phyloP scores from a whole-genome alignment of 2,888 invertebrate genomes.

The Aromia moschata region DNA sequence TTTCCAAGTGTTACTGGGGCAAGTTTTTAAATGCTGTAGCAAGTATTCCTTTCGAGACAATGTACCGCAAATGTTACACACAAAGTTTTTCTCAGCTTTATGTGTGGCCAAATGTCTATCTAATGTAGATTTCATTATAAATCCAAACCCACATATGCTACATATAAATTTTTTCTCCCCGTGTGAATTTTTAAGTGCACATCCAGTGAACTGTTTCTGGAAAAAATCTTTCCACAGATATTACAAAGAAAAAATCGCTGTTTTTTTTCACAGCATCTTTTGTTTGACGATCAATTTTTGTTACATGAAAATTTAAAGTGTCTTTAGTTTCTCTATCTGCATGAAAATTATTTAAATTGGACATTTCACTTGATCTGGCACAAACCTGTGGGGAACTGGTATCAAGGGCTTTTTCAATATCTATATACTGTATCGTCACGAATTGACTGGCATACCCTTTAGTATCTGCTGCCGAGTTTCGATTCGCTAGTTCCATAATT shows the following conservation, averaged over 20 bases:
- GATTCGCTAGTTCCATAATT: no score
- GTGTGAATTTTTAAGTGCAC: conserved; percentile 8
- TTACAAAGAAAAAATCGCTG: conserved; percentile 16
- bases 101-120: conserved; percentile 35
- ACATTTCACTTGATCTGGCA: no score
- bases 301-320: no score
- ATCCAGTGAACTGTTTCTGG: not conserved
- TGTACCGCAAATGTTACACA: conserved; percentile 38
- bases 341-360: no score
- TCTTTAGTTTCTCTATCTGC: no score
- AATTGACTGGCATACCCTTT: no score
- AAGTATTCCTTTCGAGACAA: conserved; percentile 13
- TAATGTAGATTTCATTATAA: conserved; percentile 34
- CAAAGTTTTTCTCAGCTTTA: conserved; percentile 30
- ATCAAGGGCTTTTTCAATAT: no score
- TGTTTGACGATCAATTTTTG: no score
- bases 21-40: conserved; percentile 12
- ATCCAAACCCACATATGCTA: conserved; percentile 35
- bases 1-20: not conserved
- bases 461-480: no score
- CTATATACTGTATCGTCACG: no score
- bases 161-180: conserved; percentile 27
- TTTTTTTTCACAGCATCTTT: no score
- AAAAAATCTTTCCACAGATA: conserved; percentile 28
- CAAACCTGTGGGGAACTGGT: no score